phyloP scores from a whole-genome alignment of 2,888 invertebrate genomes.

The Schizaphis graminum region DNA sequence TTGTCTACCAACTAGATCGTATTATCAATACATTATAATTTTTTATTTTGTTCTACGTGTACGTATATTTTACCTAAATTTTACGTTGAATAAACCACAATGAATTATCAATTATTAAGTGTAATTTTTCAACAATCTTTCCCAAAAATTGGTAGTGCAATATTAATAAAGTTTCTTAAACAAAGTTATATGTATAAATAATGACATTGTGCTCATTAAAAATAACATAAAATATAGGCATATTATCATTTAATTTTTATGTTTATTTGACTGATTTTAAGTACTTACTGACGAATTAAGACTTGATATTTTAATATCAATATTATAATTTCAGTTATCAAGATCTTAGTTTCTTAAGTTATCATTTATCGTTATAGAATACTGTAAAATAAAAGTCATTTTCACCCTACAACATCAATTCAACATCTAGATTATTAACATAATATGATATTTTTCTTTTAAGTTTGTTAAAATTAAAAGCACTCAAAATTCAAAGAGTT shows the following conservation, averaged over 20 bases:
- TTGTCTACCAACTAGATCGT: neutral
- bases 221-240: neutral
- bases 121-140: neutral
- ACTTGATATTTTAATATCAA: neutral
- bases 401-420: too few species aligned
- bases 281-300: neutral
- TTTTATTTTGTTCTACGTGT: neutral
- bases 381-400: too few species aligned
- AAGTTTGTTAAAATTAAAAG: neutral
- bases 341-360: too few species aligned
- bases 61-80: neutral
- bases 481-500: neutral
- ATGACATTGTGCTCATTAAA: neutral
- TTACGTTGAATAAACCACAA: neutral
- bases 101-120: neutral
- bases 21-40: neutral
- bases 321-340: too few species aligned
- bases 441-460: neutral
- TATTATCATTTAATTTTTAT: neutral
- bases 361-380: too few species aligned
- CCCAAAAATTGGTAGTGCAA: neutral
- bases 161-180: neutral
- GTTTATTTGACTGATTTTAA: neutral
- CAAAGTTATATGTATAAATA: neutral
- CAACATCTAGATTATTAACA: too few species aligned